Evolutionary conservation across 2,888 invertebrate genomes (phyloP).

Genomic region (Ophion ellenae): DNA sequence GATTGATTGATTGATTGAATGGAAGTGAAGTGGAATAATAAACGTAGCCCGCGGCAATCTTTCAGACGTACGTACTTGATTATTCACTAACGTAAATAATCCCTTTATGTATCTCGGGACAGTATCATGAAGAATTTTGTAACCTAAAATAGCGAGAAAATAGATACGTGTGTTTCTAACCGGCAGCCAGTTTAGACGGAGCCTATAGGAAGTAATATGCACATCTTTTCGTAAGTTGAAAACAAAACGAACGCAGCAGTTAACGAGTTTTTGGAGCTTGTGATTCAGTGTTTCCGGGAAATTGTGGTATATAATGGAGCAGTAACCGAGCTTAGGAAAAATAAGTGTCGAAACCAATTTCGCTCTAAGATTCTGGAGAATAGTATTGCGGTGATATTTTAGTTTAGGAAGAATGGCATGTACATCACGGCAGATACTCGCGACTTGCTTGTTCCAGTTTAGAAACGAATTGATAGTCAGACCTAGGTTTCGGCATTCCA

Average conservation of each 20-base stretch:
- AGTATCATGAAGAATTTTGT: too few species aligned
- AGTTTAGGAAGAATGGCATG: constrained; percentile 32
- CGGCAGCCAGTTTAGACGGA: constrained; percentile 29
- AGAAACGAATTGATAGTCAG: not conserved
- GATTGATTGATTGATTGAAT: too few species aligned
- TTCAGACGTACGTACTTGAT: too few species aligned
- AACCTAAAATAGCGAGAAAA: not conserved
- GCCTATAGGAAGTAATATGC: constrained; percentile 31
- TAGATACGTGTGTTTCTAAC: constrained; percentile 10
- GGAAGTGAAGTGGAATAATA: too few species aligned
- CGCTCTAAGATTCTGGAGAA: not conserved
- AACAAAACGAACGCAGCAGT: not conserved
- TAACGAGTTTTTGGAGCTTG: not conserved
- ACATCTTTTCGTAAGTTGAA: not conserved
- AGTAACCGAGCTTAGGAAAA: constrained; percentile 1
- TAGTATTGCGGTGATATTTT: constrained; percentile 21
- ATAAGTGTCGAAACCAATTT: not conserved
- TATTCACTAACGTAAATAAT: too few species aligned
- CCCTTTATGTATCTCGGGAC: too few species aligned
- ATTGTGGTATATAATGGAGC: not conserved
- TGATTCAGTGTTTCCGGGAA: not conserved
- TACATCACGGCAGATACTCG: not conserved
- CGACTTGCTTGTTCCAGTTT: not conserved
- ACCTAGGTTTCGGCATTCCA: not conserved
- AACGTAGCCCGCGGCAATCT: too few species aligned